phyloP scores from a whole-genome alignment of 92 coral and sea anemone genomes.

The Porites evermanni region DNA sequence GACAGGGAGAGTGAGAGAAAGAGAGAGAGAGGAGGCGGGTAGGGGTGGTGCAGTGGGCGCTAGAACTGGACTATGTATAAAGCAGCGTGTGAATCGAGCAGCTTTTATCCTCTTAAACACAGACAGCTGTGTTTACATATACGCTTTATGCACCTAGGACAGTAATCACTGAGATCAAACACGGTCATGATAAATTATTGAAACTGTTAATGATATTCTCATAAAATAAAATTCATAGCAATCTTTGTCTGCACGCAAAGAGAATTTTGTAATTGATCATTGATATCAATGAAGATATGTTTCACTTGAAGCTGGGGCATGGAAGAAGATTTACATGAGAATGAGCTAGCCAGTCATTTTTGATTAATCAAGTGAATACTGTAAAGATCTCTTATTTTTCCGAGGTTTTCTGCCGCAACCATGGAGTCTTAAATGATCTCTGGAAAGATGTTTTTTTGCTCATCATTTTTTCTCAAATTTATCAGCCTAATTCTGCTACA shows the following conservation, averaged over 20 bases:
- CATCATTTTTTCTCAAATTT: too few species aligned
- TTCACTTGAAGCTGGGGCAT: too few species aligned
- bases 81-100: constrained; percentile 4
- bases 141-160: neutral
- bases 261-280: neutral
- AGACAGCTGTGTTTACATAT: neutral
- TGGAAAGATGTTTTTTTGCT: too few species aligned
- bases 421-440: too few species aligned
- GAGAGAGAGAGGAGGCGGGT: neutral
- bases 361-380: too few species aligned
- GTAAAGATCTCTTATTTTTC: too few species aligned
- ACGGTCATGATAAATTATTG: neutral
- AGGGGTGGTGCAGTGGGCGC: neutral
- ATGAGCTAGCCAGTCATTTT: too few species aligned
- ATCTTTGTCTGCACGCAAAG: neutral
- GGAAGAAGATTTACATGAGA: neutral
- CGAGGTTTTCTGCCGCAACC: too few species aligned
- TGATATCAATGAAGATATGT: too few species aligned
- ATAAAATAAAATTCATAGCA: neutral
- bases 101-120: neutral
- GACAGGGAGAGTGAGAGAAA: neutral
- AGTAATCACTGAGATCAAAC: neutral
- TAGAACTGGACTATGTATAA: neutral
- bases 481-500: too few species aligned
- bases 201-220: neutral